These are phyloP conservation scores for Cephus spinipes DNA, from an alignment of 2,888 invertebrate genomes.

Conservation along the genomic window DNA sequence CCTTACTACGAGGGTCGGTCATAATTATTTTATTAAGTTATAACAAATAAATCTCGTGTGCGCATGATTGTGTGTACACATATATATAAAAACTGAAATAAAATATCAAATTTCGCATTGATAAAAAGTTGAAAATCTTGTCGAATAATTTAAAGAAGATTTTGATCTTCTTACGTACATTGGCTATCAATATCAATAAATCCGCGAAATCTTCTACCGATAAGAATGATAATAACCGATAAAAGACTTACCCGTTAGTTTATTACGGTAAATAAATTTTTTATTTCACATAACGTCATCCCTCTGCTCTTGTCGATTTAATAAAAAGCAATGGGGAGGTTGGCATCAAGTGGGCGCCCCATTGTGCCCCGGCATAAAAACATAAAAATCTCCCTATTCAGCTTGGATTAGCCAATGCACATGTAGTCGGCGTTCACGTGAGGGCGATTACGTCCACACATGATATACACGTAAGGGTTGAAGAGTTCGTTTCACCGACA, in stretches of 20 bases:
- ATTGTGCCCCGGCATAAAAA: constrained; percentile 65
- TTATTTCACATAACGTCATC: constrained; percentile 44
- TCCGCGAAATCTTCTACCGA: not conserved
- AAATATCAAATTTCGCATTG: not conserved
- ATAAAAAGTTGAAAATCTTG: not conserved
- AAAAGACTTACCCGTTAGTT: constrained; percentile 25
- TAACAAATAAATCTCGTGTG: not conserved
- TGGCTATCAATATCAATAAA: too few species aligned
- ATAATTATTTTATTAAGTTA: not conserved
- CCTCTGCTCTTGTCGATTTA: constrained; percentile 51
- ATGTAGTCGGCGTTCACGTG: constrained; percentile 36
- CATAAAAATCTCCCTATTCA: constrained; percentile 66
- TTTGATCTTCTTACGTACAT: not conserved
- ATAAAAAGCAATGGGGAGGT: constrained; percentile 59
- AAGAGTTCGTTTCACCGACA: constrained; percentile 14
- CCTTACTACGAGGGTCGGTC: too few species aligned
- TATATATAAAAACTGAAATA: too few species aligned
- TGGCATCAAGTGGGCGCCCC: constrained; percentile 63
- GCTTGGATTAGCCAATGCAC: constrained; percentile 55
- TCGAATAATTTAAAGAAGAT: not conserved
- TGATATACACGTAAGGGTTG: not conserved
- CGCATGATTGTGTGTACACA: too few species aligned
- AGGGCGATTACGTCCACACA: constrained; percentile 30
- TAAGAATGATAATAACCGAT: constrained; percentile 13
- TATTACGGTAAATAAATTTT: constrained; percentile 52